Base-by-base conservation (phyloP, 2,888 invertebrate genomes). In the Aphrophora alni region DNA sequence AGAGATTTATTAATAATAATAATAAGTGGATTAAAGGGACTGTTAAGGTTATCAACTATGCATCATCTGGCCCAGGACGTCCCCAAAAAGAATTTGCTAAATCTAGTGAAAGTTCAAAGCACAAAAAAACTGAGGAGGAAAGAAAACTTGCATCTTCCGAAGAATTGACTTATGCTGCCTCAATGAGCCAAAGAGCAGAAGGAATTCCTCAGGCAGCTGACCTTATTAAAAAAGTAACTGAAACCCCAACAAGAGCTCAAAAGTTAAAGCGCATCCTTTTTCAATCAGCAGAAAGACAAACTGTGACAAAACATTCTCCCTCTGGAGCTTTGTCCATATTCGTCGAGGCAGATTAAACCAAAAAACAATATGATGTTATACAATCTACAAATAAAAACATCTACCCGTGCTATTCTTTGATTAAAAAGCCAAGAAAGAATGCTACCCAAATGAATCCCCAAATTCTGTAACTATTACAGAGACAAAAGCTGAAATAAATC, bases 161-260 rank as follows among this genome's bases (percentile, higher is more conserved):
- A n/a, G 28, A 73, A 21, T 21, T 73, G 38, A 73, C 73, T 12
- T 73, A 14, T 73, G 73, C 73, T 3, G 28, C 73, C 17, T 73
- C 73, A 27, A 73, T 73, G 73, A 73, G 28, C 73, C 73, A 73
- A 26, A 26, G 73, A 28, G 73, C 73, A 73, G 21, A 28, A 27
- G 73, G 28, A 25, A 73, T 33, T 21, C 8, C 73, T 28, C 33
- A 7, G 7, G 73, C 28, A 27, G 28, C 73, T 14, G 28, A 28
- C 10, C 27, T 73, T 5, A 73, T 73, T 26, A 26, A 73, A 73
- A 73, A 73, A 73, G 28, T 73, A 14, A 73, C 73, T 2, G 73
- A 73, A 27, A 73, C 73, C 27, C 73, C 73, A 17, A 73, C 27
- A 27, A 73, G 28, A 27, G 73, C 73, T 10, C 10, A 71, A n/a